phyloP scores from a whole-genome alignment of 2,888 invertebrate genomes.

The Archips crataeganus region DNA sequence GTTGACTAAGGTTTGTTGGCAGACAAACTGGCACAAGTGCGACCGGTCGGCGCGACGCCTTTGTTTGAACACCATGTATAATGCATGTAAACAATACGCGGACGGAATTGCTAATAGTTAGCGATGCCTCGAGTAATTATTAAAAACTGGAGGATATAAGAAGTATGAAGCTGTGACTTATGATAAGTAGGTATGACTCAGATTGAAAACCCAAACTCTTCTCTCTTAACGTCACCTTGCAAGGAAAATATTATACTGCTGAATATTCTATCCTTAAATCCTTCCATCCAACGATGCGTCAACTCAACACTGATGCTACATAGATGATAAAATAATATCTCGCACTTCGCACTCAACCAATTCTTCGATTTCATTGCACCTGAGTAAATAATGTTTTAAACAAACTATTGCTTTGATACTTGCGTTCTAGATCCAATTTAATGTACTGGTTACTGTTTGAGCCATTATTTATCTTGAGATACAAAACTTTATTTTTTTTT shows the following conservation, averaged over 20 bases:
- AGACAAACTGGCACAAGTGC: slow-evolving; percentile 64
- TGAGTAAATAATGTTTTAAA: slow-evolving; percentile 28
- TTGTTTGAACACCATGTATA: slow-evolving; percentile 53
- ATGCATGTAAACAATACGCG: slow-evolving; percentile 31
- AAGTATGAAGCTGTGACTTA: background rate
- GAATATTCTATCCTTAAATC: background rate
- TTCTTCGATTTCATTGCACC: slow-evolving; percentile 16
- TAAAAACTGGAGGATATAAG: slow-evolving; percentile 9
- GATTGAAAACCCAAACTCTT: background rate
- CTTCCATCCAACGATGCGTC: background rate
- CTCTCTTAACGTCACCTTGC: background rate
- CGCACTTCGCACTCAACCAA: background rate
- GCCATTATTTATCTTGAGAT: background rate
- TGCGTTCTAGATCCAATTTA: background rate
- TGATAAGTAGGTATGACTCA: background rate
- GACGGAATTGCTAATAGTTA: slow-evolving; percentile 32
- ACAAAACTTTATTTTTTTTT: too few species aligned
- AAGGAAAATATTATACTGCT: background rate
- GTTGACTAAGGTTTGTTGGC: slow-evolving; percentile 51
- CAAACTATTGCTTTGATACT: slow-evolving; percentile 1
- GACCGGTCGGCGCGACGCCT: slow-evolving; percentile 56
- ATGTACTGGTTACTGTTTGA: background rate
- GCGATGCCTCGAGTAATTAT: slow-evolving; percentile 19
- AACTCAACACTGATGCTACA: background rate
- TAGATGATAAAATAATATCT: too few species aligned